A percentile compares a stretch with the other conserved stretches of the same genome.
Conservation (phyloP, 2,888 invertebrate species). For the Elmis aenea region DNA sequence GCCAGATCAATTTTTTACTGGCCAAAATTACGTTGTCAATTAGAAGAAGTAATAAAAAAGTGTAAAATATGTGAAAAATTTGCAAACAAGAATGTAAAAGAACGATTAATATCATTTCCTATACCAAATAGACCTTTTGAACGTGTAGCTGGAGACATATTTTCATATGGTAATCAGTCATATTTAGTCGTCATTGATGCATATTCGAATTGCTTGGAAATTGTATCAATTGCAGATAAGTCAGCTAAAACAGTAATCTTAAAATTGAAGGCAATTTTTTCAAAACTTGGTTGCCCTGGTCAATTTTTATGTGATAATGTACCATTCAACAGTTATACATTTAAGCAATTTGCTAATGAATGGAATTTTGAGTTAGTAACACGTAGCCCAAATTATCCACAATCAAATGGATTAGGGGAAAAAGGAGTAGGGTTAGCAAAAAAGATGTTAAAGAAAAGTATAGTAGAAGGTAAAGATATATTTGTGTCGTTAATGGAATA, state of each 20-base stretch:
- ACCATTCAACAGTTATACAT: constrained; percentile 10
- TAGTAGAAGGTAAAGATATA: no score
- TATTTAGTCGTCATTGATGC: constrained; percentile 5
- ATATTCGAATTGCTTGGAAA: constrained; percentile 10
- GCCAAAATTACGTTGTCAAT: constrained; percentile 18
- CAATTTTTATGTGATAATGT: constrained; percentile 12
- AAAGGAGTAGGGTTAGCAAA: constrained; percentile 5
- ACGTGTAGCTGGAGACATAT: neutral
- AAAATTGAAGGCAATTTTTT: constrained; percentile 1
- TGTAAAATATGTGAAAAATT: constrained; percentile 6
- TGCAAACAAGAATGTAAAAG: neutral
- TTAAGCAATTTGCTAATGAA: constrained; percentile 10
- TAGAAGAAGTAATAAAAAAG: constrained; percentile 11
- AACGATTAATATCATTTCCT: neutral
- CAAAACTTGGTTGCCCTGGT: constrained; percentile 1
- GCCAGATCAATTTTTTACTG: constrained; percentile 16
- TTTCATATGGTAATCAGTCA: constrained; percentile 3
- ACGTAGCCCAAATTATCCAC: constrained; percentile 13
- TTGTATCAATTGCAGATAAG: constrained; percentile 1
- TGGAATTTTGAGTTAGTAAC: constrained; percentile 16
- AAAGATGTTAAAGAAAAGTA: constrained; percentile 5
- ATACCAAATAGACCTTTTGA: neutral
- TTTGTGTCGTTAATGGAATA: no score
- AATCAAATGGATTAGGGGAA: constrained; percentile 18
- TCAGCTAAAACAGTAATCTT: neutral